phyloP scores from a whole-genome alignment of 2,797 vertebrate species.

The Pitangus sulphuratus region DNA sequence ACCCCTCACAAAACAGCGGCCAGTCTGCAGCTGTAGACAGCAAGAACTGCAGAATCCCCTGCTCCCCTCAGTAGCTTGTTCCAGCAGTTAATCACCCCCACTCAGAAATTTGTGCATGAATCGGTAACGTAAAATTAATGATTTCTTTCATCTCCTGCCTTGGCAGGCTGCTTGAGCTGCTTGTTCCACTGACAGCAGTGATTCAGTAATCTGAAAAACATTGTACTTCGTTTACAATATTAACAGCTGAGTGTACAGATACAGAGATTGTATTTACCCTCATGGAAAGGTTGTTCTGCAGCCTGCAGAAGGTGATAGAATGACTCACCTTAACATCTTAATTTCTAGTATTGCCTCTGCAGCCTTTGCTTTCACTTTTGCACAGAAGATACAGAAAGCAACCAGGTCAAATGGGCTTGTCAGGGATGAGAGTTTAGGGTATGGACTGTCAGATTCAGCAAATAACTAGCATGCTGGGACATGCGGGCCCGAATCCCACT shows the following conservation, averaged over 20 bases:
- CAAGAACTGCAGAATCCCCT: neutral
- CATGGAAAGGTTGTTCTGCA: neutral
- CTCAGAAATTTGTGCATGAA: neutral
- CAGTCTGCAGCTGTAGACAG: neutral
- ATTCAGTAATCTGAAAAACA: conserved; percentile 24
- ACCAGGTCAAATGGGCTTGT: neutral
- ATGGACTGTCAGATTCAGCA: neutral
- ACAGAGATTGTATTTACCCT: neutral
- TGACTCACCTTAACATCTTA: neutral
- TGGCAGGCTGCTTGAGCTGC: conserved; percentile 9
- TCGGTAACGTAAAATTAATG: neutral
- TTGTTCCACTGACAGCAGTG: conserved; percentile 4
- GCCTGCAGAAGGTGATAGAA: neutral
- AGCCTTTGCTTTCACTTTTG: neutral
- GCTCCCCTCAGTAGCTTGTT: neutral
- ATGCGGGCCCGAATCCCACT: rapidly evolving
- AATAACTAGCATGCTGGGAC: neutral
- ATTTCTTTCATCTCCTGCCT: conserved; percentile 20
- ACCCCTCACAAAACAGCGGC: neutral
- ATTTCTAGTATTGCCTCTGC: neutral
- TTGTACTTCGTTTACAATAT: neutral
- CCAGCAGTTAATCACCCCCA: neutral
- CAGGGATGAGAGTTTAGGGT: neutral
- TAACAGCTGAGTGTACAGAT: conserved; percentile 26
- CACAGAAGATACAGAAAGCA: neutral